Evolutionary conservation across 2,888 invertebrate species (phyloP).

Genomic region (Hirudinaria manillensis): DNA sequence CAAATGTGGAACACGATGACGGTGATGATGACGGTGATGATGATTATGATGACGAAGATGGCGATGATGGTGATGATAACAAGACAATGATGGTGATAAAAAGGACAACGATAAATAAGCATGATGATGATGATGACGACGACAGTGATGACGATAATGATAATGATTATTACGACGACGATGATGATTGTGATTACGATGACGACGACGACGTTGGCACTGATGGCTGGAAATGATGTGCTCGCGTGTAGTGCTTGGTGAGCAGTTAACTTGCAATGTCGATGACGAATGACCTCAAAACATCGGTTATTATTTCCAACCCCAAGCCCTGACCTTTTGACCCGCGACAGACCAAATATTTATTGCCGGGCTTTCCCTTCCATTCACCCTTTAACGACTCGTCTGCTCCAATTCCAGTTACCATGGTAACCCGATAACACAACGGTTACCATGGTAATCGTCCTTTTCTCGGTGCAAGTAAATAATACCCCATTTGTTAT

Average conservation of each 20-base stretch:
- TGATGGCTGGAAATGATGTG: neutral
- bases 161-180: slow-evolving; percentile 22
- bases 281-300: slow-evolving; percentile 2
- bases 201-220: slow-evolving; percentile 1
- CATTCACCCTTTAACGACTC: too few relatives aligned
- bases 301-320: slow-evolving; percentile 6
- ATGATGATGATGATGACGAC: slow-evolving; percentile 26
- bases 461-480: too few relatives aligned
- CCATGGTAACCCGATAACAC: too few relatives aligned
- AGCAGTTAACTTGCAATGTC: slow-evolving; percentile 5
- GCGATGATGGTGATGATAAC: slow-evolving; percentile 10
- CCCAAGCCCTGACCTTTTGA: neutral
- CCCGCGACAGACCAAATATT: slow-evolving; percentile 5
- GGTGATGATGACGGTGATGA: slow-evolving; percentile 27
- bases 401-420: too few relatives aligned
- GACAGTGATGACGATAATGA: slow-evolving; percentile 20
- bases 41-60: slow-evolving; percentile 18
- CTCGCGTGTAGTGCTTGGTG: neutral
- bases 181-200: slow-evolving; percentile 18
- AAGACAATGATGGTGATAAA: slow-evolving; percentile 20
- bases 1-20: slow-evolving; percentile 22
- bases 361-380: neutral
- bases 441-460: too few relatives aligned
- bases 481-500: too few relatives aligned
- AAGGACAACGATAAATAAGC: slow-evolving; percentile 18